A percentile compares a stretch with the other conserved stretches of the same genome.
Evolutionary conservation across 2,888 invertebrate genomes (phyloP).

Genomic region (Neocrepidodera transversa): DNA sequence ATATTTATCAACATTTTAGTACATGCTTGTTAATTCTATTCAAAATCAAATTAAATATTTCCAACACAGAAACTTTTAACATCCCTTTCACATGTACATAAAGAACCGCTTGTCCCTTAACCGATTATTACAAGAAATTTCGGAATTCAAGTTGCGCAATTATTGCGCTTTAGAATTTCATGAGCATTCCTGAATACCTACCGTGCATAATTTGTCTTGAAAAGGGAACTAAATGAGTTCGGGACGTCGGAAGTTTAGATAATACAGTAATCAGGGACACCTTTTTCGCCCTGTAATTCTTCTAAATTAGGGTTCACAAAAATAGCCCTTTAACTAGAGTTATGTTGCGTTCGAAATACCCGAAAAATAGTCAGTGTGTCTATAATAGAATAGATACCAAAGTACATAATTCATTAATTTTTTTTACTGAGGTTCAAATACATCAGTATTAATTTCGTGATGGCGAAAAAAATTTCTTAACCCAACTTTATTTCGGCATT

Average conservation of each 20-base stretch:
- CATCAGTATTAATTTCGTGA: no score
- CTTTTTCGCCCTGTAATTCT: conserved; percentile 31
- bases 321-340: conserved; percentile 25
- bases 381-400: no score
- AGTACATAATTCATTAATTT: no score
- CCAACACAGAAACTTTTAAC: not conserved
- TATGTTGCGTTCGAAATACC: no score
- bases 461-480: no score
- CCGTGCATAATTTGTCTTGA: conserved; percentile 21
- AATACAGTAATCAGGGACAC: conserved; percentile 29
- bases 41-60: no score
- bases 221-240: conserved; percentile 27
- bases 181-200: conserved; percentile 11
- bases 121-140: conserved; percentile 6
- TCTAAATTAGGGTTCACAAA: conserved; percentile 29
- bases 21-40: no score
- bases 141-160: conserved; percentile 12
- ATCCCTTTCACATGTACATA: not conserved
- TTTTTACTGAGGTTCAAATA: no score
- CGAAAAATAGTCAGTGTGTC: no score
- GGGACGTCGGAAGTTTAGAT: conserved; percentile 26
- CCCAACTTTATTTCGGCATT: no score
- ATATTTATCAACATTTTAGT: no score
- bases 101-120: not conserved
- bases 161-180: conserved; percentile 9